These are phyloP conservation scores for Syndactyla subalaris DNA, from an alignment of 2,797 vertebrate genomes.

Conservation along the genomic window DNA sequence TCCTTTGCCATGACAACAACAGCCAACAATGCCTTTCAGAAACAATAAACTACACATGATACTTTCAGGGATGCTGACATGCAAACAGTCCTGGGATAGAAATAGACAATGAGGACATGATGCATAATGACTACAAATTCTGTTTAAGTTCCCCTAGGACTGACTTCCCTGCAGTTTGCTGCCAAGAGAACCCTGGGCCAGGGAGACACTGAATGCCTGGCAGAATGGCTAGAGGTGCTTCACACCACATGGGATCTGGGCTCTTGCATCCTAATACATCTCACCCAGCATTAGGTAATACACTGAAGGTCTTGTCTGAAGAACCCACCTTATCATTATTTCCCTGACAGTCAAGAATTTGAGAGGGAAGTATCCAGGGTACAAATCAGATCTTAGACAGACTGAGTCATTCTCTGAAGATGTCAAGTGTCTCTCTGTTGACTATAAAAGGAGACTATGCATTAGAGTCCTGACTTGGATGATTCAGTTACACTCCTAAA, in stretches of 20 bases:
- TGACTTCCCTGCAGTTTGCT: background rate
- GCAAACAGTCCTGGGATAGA: background rate
- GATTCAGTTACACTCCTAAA: background rate
- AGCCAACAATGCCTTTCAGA: background rate
- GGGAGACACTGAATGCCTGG: background rate
- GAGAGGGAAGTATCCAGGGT: background rate
- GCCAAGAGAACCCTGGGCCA: background rate
- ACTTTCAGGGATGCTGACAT: slow-evolving; percentile 44
- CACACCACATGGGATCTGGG: background rate
- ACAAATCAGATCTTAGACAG: background rate
- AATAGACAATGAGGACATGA: background rate
- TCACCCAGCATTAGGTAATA: background rate
- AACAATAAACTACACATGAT: slow-evolving; percentile 8
- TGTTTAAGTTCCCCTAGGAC: background rate
- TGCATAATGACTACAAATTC: background rate
- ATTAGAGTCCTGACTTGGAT: background rate
- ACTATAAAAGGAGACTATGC: background rate
- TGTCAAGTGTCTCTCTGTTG: background rate
- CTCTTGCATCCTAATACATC: background rate
- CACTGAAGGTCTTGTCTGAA: background rate
- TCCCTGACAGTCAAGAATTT: background rate
- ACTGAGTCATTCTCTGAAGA: background rate
- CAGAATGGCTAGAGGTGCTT: background rate
- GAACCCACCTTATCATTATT: background rate
- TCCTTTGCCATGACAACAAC: background rate